Evolutionary conservation across 2,888 invertebrate genomes (phyloP).

Genomic region (Apamea anceps): DNA sequence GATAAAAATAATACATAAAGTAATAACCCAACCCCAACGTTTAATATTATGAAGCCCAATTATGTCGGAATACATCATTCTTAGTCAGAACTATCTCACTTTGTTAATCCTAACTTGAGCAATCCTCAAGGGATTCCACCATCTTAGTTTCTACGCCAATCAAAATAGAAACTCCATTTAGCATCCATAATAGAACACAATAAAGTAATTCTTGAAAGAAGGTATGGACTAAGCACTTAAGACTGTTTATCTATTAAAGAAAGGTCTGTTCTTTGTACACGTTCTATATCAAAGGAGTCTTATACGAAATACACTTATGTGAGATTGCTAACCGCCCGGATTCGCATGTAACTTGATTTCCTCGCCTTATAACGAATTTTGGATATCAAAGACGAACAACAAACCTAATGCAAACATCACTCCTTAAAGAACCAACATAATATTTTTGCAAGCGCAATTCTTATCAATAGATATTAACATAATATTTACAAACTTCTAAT

Average conservation of each 20-base stretch:
- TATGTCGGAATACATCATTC: constrained; percentile 33
- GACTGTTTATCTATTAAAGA: constrained; percentile 35
- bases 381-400: constrained; percentile 46
- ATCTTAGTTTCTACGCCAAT: constrained; percentile 28
- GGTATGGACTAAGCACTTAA: constrained; percentile 40
- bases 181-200: constrained; percentile 43
- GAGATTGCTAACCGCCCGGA: constrained; percentile 30
- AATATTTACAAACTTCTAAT: no score
- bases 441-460: no score
- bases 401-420: constrained; percentile 1
- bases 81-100: constrained; percentile 16
- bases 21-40: neutral
- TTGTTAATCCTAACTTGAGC: constrained; percentile 28
- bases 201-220: constrained; percentile 47
- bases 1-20: neutral
- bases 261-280: constrained; percentile 34
- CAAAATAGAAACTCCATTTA: constrained; percentile 33
- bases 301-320: constrained; percentile 33
- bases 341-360: constrained; percentile 52
- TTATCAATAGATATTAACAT: no score
- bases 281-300: constrained; percentile 32
- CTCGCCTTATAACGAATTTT: constrained; percentile 23
- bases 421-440: no score
- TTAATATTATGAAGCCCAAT: constrained; percentile 5
- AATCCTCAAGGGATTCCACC: constrained; percentile 32